phyloP scores from a whole-genome alignment of 2,797 vertebrate genomes.

The Hypotaenidia philippensis region DNA sequence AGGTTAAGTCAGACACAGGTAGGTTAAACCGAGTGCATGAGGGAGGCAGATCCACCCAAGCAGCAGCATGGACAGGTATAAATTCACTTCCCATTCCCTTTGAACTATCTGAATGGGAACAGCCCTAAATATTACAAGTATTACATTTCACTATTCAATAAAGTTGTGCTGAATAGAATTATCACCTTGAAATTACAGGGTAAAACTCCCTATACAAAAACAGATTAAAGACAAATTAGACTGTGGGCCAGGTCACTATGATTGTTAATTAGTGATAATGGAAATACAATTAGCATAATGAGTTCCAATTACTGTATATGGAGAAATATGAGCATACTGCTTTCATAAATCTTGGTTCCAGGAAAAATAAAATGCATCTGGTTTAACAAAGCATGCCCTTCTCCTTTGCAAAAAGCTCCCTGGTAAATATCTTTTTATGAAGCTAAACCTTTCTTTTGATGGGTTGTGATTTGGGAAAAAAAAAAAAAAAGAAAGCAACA shows the following conservation, averaged over 20 bases:
- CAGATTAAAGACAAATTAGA: slow-evolving; percentile 89
- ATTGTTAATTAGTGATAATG: slow-evolving; percentile 91
- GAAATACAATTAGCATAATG: slow-evolving; percentile 91
- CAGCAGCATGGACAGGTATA: background rate
- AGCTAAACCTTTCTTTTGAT: slow-evolving; percentile 77
- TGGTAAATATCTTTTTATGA: slow-evolving; percentile 79
- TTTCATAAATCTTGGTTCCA: slow-evolving; percentile 84
- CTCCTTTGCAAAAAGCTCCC: slow-evolving; percentile 75
- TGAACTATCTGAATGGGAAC: slow-evolving; percentile 57
- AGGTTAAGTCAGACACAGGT: slow-evolving; percentile 1
- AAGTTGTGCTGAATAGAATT: slow-evolving; percentile 84
- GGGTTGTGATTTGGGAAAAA: slow-evolving; percentile 58
- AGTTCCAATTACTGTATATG: slow-evolving; percentile 87
- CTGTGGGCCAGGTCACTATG: slow-evolving; percentile 89
- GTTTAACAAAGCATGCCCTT: slow-evolving; percentile 82
- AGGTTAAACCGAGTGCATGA: slow-evolving; percentile 12
- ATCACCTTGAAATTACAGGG: slow-evolving; percentile 87
- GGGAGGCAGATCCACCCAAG: slow-evolving; percentile 3
- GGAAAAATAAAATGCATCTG: slow-evolving; percentile 84
- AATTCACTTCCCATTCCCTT: slow-evolving; percentile 39
- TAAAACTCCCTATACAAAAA: slow-evolving; percentile 86
- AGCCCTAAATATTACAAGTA: slow-evolving; percentile 72
- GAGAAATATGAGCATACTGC: slow-evolving; percentile 85
- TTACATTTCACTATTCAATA: slow-evolving; percentile 80
- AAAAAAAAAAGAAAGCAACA: background rate